Base-by-base conservation (phyloP, 1,140 invertebrate species). In the Eriosoma lanigerum region DNA sequence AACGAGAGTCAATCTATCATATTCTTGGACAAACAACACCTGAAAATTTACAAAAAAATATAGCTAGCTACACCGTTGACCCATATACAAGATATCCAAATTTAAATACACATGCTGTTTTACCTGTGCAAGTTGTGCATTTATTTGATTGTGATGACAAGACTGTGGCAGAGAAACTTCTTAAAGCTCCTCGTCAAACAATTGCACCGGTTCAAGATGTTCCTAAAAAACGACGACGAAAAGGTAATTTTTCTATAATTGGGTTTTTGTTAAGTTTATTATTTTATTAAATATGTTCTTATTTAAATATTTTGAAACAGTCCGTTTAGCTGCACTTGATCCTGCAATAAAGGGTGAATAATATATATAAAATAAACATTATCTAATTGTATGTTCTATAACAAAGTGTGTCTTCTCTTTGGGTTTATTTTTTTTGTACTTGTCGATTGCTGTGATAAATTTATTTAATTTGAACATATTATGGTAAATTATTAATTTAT, bases 1-100 rank as follows among this genome's bases (percentile, higher is more conserved):
- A 99, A 85, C 87, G 97, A 38, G 97, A 99, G 87, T 95, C 93
- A 72, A 94, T 98, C 82, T 99, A 98, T 85, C 89, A 94, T 82
- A 86, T 94, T 38, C 86, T 94, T 84, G 94, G 93, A 76, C 97
- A 99, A 89, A 98, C 97, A 0, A 98, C 96, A 0, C 96, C 96
- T 0, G 96, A 98, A 86, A 98, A 98, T 85, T 88, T 98, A 24
- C 93, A 93, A 84, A 93, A 96, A 84, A 95, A 97, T 87, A 93
- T 93, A 83, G 90, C 90, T 73, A 89, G 92, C 8, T 98, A 97
- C 86, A 96, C 94, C 0, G 87, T 98, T 5, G 95, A 98, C 86
- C 97, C 97, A 5, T 90, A 91, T 54, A 95, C 95, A 24, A 89
- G 94, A 78, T 89, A 89, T 83, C 88, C 88, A 32, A 89, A 88